Base-by-base conservation (phyloP, 2,888 invertebrate species). In the Mythimna impura region DNA sequence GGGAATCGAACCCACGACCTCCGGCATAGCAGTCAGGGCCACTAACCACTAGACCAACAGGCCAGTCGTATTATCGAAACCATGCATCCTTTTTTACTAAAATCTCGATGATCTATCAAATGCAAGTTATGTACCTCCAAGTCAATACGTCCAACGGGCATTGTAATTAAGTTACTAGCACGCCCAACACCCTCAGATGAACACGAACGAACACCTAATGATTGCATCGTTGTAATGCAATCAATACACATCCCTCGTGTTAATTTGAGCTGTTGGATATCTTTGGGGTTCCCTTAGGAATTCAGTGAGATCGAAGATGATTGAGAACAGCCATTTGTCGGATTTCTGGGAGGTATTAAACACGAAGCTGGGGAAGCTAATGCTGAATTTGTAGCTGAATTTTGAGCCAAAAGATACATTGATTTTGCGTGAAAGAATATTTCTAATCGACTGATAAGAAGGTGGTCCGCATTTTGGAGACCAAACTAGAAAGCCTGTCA, bases 201-300 rank as follows among this genome's bases (percentile, higher is more conserved):
- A 70, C 83, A 84, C 80, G 85, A 86, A 87, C 82, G 84, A 73
- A 74, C 75, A 76, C 57, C 74, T 85, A 84, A 85, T 85, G 81
- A 86, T 81, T 85, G 83, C 84, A 78, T 78, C 67, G 64, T 52
- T 64, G 55, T 71, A 83, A 80, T 75, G 84, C 83, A 83, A 87
- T 87, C 85, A 83, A 73, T 54, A 43, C 72, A 66, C 57, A 58
- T 54, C 68, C 63, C 76, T 76, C 57, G 66, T 71, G 77, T 68
- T 78, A 65, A 78, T 77, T 77, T 74, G 22, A 58, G 40, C 14
- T 63, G 62, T 71, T 58, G 64, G 34, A 75, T 69, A 69, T 69
- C 71, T 66, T 73, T 36, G 12, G 34, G 47, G 58, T 25, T 66
- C 81, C 65, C 55, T 34, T 25, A 25, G 61, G 69, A 67, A 77